Base-by-base conservation (phyloP, 1,140 invertebrate species). In the Drosophila elegans region DNA sequence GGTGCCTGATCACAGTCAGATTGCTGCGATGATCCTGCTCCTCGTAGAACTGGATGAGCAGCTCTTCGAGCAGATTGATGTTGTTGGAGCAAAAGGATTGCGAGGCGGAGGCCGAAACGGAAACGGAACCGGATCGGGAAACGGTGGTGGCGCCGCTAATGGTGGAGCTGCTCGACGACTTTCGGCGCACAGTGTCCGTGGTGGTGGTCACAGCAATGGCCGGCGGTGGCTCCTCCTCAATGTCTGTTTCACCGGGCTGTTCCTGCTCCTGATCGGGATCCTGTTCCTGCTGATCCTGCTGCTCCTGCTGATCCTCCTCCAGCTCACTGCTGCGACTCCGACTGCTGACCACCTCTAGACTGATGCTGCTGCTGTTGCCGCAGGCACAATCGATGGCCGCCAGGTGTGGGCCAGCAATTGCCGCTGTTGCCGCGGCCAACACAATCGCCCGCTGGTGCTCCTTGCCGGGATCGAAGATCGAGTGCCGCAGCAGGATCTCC, bases 11-110 rank as follows among this genome's bases (percentile, higher is more conserved):
- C 0, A 83, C 80, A 0, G 78, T 81, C 13, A 83, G 46, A 49
- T 78, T 78, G 48, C 69, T 68, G 46, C 74, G 56, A 12, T 76
- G 82, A 57, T 85, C 83, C 25, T 84, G 90, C 51, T 91, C 85
- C 49, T 92, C 91, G 90, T 92, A 92, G 41, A 92, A 85, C 49
- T 92, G 85, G 21, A 92, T 74, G 2, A 92, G 73, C 54, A 92
- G 34, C 68, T 92, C 91, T 44, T 92, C 91, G 5, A 92, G 76
- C 56, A 92, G 57, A 91, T 91, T 27, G 80, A 72, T 32, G 62
- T 52, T 74, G 13, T 72, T 42, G 4, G 79, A 16, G 68, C 41
- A 55, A 21, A 71, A 72, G 42, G 68, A 72, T 9, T 71, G 56
- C n/a, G 80, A 84, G n/a, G 74, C 61, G 1, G 77, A 57, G 27